A percentile compares a stretch with the other conserved stretches of the same genome.
These are phyloP conservation scores for Myathropa florea DNA, from an alignment of 2,888 invertebrate genomes.

Conservation along the genomic window DNA sequence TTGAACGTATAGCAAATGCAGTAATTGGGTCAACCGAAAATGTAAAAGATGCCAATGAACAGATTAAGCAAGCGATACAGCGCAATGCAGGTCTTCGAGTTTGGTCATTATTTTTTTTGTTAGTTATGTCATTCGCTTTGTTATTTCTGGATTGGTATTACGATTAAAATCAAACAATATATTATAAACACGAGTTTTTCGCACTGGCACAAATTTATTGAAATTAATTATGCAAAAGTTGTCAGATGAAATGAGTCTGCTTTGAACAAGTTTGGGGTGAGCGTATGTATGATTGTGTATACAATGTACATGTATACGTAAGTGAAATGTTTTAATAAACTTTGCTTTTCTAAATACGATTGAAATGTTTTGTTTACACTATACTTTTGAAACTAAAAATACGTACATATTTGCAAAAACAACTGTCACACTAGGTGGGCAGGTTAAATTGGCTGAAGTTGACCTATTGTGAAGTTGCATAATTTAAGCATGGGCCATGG, in stretches of 20 bases:
- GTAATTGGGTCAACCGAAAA: conserved; percentile 97
- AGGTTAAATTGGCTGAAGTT: too few species aligned
- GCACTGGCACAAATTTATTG: neutral
- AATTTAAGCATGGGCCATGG: too few species aligned
- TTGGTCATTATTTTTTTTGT: conserved; percentile 95
- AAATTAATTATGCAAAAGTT: neutral
- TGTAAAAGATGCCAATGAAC: conserved; percentile 97
- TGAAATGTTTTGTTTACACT: neutral
- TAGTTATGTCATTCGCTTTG: conserved; percentile 97
- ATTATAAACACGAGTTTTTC: neutral
- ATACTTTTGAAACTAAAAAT: neutral
- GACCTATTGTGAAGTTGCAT: too few species aligned
- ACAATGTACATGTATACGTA: neutral
- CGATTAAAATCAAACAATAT: conserved; percentile 82
- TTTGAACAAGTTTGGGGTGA: neutral
- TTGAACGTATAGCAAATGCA: conserved; percentile 93
- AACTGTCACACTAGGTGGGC: too few species aligned
- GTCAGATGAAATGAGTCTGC: neutral
- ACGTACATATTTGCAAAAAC: too few species aligned
- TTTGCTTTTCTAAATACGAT: neutral
- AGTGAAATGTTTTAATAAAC: neutral
- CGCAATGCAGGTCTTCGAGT: conserved; percentile 97
- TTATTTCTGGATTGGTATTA: conserved; percentile 99
- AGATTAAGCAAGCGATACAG: conserved; percentile 97
- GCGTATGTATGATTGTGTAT: neutral